Percentiles rank a stretch among this genome's conserved stretches.
phyloP scores from a whole-genome alignment of 2,888 invertebrate species.

The Clitarchus hookeri region DNA sequence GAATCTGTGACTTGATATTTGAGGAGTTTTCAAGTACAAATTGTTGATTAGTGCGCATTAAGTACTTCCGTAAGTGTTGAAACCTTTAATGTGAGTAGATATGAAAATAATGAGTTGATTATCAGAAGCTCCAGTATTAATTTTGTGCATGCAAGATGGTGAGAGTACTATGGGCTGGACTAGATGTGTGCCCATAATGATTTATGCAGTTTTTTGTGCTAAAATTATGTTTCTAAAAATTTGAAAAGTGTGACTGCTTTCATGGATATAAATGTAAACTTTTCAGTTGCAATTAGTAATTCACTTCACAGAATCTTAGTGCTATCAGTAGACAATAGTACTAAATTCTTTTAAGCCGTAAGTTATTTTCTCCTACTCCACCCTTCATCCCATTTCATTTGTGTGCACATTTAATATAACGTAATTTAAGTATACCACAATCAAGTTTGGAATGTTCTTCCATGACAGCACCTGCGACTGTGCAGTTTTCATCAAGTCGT shows the following conservation, averaged over 20 bases:
- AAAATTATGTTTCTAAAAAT: too few species aligned
- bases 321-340: not conserved
- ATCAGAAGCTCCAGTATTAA: not conserved
- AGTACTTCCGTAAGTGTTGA: not conserved
- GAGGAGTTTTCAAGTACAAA: conserved; percentile 14
- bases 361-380: not conserved
- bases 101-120: not conserved
- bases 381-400: not conserved
- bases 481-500: not conserved
- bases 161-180: not conserved
- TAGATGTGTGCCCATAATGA: not conserved
- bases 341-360: not conserved
- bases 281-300: not conserved
- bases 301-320: not conserved
- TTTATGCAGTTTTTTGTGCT: not conserved
- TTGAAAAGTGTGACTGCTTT: not conserved
- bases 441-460: not conserved
- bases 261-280: not conserved
- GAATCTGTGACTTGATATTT: not conserved
- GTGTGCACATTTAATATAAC: not conserved
- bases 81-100: not conserved
- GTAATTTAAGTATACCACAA: not conserved
- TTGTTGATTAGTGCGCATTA: conserved; percentile 1
- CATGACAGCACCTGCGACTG: not conserved
- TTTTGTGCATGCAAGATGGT: not conserved